Evolutionary conservation across 2,888 invertebrate species (phyloP).

Genomic region (Abrostola triplasia): DNA sequence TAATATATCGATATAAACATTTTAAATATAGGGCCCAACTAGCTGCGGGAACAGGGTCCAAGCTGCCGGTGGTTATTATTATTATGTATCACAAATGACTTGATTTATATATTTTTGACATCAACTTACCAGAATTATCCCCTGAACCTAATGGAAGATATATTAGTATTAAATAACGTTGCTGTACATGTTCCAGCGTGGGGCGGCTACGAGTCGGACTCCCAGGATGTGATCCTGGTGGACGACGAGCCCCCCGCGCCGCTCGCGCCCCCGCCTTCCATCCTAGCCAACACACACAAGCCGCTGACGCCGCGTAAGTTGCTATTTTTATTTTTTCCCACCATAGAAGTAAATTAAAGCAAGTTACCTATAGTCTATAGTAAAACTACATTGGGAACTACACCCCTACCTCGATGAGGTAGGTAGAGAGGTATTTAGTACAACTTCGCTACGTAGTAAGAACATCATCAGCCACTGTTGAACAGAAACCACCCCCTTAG

Average conservation of each 20-base stretch:
- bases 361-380: too few relatives aligned
- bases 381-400: background rate
- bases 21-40: too few relatives aligned
- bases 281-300: conserved; percentile 41
- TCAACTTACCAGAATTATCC: background rate
- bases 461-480: too few relatives aligned
- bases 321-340: too few relatives aligned
- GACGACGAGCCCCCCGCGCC: conserved; percentile 80
- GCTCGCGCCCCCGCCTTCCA: conserved; percentile 47
- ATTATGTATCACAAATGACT: too few relatives aligned
- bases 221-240: conserved; percentile 85
- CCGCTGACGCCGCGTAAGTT: conserved; percentile 73
- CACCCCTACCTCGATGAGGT: background rate
- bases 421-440: too few relatives aligned
- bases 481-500: too few relatives aligned
- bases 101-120: background rate
- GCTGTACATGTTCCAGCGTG: conserved; percentile 69
- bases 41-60: too few relatives aligned
- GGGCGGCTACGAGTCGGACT: conserved; percentile 86
- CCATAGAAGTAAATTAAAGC: too few relatives aligned
- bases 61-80: too few relatives aligned
- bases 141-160: background rate
- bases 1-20: too few relatives aligned
- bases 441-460: too few relatives aligned
- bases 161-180: background rate